Base-by-base conservation (phyloP, 2,113 vertebrate species). In the Salminus brasiliensis region DNA sequence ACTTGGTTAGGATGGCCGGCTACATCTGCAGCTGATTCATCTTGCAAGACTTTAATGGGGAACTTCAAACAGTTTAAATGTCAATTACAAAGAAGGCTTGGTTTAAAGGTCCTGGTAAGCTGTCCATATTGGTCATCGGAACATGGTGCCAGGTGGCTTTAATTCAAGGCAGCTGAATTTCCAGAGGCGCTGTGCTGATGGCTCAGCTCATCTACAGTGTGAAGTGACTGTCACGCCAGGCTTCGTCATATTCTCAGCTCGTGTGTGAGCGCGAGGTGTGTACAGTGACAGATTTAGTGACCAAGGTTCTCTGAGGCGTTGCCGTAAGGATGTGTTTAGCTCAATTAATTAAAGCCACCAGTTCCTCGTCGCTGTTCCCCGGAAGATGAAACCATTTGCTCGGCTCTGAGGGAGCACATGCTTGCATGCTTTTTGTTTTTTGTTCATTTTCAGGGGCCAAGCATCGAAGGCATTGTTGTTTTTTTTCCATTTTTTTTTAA, bases 21-120 rank as follows among this genome's bases (percentile, higher is more conserved):
- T 88, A 91, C 92, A 95, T 95, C 93, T 95, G 94, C 89, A 92
- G 88, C 89, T 93, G 90, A 92, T 96, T 95, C 94, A 90, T 93
- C 47, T 93, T 91, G 89, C 92, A 86, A 88, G 83, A 92, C 90
- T 95, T 84, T 94, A 95, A 95, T 94, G 92, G 95, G 92, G 93
- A 94, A 95, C 94, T 95, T 97, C 93, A 95, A 95, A 95, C 92
- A 93, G 91, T 94, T 95, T 94, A 94, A 95, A 93, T 96, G 94
- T 95, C 93, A 95, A 93, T 95, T 94, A 95, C 92, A 94, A 92
- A 93, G 91, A 93, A 92, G 92, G 89, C 81, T 88, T 89, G 91
- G 89, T 93, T 96, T 96, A 94, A 92, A 92, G 92, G 93, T 94
- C 95, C 88, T 88, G 93, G 91, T 94, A 91, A 94, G 94, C 92